phyloP scores from a whole-genome alignment of 1,140 invertebrate genomes.

The Drosophila bipectinata region DNA sequence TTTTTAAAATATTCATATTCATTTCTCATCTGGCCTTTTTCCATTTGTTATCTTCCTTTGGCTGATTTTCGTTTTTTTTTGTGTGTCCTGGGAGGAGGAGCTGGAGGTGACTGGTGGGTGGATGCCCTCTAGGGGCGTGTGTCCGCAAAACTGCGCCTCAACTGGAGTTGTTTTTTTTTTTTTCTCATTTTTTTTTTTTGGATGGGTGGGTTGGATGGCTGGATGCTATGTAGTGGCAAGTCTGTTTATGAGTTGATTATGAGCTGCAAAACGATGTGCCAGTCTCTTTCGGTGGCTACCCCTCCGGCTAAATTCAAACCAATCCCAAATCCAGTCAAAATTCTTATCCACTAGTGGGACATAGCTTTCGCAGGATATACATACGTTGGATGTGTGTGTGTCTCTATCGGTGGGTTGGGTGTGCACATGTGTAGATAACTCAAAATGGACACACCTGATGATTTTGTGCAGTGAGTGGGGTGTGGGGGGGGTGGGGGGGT shows the following conservation, averaged over 20 bases:
- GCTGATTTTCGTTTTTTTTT: background rate
- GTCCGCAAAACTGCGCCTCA: conserved; percentile 42
- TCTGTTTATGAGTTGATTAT: conserved; percentile 51
- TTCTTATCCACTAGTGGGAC: too few species aligned
- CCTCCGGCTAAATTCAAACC: background rate
- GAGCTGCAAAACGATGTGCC: conserved; percentile 27
- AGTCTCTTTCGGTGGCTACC: conserved; percentile 3
- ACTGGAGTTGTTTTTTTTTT: conserved; percentile 16
- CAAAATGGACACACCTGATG: conserved; percentile 46
- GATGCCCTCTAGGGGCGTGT: conserved; percentile 32
- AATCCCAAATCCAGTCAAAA: background rate
- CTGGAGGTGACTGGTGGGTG: background rate
- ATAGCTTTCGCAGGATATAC: background rate
- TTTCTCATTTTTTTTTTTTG: background rate
- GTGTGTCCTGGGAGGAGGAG: background rate
- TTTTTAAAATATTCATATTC: conserved; percentile 55
- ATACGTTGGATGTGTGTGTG: background rate
- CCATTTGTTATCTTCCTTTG: conserved; percentile 25
- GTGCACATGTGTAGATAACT: conserved; percentile 41
- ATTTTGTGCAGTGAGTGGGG: conserved; percentile 22
- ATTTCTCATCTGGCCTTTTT: conserved; percentile 16
- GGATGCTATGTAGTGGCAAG: conserved; percentile 13
- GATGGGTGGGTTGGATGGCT: background rate
- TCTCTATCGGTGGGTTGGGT: background rate
- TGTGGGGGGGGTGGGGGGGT: background rate